A percentile compares a stretch with the other conserved stretches of the same genome.
These are phyloP conservation scores for Acrocephalus scirpaceus DNA, from an alignment of 2,797 vertebrate species.

Conservation along the genomic window DNA sequence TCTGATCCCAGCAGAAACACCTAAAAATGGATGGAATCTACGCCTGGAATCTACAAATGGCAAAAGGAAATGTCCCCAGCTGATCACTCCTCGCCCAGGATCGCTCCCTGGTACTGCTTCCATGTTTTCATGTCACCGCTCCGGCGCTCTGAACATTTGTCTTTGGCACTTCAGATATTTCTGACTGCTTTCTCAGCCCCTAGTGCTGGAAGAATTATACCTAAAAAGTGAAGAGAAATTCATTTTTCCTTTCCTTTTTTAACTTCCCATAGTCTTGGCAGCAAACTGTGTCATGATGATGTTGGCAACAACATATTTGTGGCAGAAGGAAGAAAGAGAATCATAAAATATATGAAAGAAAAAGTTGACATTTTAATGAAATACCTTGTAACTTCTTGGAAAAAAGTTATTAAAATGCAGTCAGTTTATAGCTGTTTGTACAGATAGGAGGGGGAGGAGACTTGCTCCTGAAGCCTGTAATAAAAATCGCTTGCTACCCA, in stretches of 20 bases:
- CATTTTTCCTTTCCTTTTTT: conserved; percentile 56
- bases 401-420: conserved; percentile 52
- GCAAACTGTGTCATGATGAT: conserved; percentile 66
- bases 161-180: conserved; percentile 61
- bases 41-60: not conserved
- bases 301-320: conserved; percentile 69
- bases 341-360: conserved; percentile 60
- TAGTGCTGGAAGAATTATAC: conserved; percentile 54
- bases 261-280: conserved; percentile 66
- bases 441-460: not conserved
- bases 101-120: not conserved
- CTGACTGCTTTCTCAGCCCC: conserved; percentile 63
- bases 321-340: conserved; percentile 68
- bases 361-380: conserved; percentile 69
- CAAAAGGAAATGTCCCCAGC: not conserved
- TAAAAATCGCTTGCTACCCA: not conserved
- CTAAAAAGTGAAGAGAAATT: conserved; percentile 51
- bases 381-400: conserved; percentile 59
- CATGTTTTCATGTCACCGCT: not conserved
- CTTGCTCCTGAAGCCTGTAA: not conserved
- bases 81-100: not conserved
- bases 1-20: not conserved
- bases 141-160: conserved; percentile 7
- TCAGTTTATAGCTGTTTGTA: conserved; percentile 27
- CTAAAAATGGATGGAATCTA: not conserved